Percentiles rank a stretch among this genome's conserved stretches.
phyloP scores from a whole-genome alignment of 2,888 invertebrate genomes.

The Hirtodrosophila confusa region DNA sequence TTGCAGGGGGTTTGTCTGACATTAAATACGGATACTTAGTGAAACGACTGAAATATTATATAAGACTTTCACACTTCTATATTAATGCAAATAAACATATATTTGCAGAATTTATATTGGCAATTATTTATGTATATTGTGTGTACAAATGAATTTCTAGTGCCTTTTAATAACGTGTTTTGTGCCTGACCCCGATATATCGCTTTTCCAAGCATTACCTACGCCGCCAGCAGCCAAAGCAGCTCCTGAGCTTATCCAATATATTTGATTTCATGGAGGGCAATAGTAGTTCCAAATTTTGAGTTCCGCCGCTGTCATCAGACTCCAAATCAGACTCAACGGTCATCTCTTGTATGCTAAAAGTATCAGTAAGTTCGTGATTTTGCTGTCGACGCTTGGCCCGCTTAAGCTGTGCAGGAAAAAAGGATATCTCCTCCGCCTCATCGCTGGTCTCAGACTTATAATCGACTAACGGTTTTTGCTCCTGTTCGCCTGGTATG shows the following conservation, averaged over 20 bases:
- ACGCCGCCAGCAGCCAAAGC: conserved; percentile 73
- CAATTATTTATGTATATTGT: conserved; percentile 52
- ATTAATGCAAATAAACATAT: conserved; percentile 53
- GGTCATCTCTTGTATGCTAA: conserved; percentile 84
- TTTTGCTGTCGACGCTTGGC: conserved; percentile 74
- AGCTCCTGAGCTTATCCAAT: conserved; percentile 73
- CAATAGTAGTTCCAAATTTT: conserved; percentile 83
- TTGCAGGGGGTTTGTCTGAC: conserved; percentile 95
- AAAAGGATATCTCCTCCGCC: conserved; percentile 83
- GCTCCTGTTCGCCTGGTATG: conserved; percentile 83
- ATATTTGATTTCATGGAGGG: conserved; percentile 80
- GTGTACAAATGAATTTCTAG: conserved; percentile 47
- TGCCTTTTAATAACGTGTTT: conserved; percentile 69
- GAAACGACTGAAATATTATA: conserved; percentile 17
- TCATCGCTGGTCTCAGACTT: conserved; percentile 84
- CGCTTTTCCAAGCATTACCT: conserved; percentile 64
- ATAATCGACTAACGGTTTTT: conserved; percentile 83
- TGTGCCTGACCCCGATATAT: conserved; percentile 45
- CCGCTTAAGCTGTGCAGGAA: conserved; percentile 80
- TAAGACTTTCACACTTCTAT: conserved; percentile 17
- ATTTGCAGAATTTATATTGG: conserved; percentile 57
- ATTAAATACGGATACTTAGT: conserved; percentile 89
- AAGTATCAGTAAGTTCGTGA: conserved; percentile 83
- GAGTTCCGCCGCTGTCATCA: conserved; percentile 82
- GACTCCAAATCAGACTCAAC: conserved; percentile 84